Conservation (phyloP, 1,140 invertebrate species). For the Mercenaria mercenaria region DNA sequence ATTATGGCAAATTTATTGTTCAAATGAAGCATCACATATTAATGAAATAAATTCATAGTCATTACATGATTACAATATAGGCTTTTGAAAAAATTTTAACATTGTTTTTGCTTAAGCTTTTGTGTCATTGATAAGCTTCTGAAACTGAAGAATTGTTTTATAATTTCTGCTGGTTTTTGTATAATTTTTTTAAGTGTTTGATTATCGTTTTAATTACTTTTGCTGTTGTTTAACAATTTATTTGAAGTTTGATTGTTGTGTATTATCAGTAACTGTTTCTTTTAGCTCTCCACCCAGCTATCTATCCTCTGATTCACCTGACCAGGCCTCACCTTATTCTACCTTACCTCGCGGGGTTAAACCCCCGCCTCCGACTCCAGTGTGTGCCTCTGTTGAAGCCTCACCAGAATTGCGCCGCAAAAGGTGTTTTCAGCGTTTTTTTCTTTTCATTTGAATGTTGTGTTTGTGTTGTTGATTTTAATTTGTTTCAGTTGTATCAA, state of each 20-base stretch:
- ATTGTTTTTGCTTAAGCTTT: no score
- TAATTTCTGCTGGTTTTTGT: not conserved
- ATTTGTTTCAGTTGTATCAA: not conserved
- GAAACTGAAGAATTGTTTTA: no score
- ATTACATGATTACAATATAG: no score
- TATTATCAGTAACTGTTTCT: slow-evolving; percentile 17
- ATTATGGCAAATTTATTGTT: no score
- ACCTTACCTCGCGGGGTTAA: slow-evolving; percentile 55
- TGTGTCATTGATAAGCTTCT: no score
- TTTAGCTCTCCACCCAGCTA: slow-evolving; percentile 54
- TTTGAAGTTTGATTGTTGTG: slow-evolving; percentile 21
- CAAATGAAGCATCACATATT: no score
- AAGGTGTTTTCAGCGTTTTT: slow-evolving; percentile 34
- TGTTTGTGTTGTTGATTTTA: slow-evolving; percentile 33
- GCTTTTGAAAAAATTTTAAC: no score
- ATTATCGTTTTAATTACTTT: not conserved
- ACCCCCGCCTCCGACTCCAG: slow-evolving; percentile 74
- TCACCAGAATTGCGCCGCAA: slow-evolving; percentile 68
- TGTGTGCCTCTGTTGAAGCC: slow-evolving; percentile 74
- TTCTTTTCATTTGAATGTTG: slow-evolving; percentile 26
- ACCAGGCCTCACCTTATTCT: slow-evolving; percentile 39
- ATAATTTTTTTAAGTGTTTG: no score
- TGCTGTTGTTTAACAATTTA: not conserved
- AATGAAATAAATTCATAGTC: no score
- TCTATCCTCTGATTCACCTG: slow-evolving; percentile 59